A percentile compares a stretch with the other conserved stretches of the same genome.
Conservation (phyloP, 2,113 vertebrate species). For the Equus przewalskii region DNA sequence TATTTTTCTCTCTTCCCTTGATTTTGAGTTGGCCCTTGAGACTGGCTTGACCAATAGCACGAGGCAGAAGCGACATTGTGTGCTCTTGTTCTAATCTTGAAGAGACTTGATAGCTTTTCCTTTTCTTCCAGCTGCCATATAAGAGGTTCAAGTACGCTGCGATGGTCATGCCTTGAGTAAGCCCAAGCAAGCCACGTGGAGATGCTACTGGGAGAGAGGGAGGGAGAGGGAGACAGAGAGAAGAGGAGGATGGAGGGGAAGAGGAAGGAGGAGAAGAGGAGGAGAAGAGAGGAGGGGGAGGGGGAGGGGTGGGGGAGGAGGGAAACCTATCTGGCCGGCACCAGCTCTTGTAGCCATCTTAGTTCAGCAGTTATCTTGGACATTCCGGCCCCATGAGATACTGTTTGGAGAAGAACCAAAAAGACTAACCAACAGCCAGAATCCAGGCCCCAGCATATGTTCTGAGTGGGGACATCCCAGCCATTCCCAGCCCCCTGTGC, state of each 20-base stretch:
- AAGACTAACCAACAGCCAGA: background rate
- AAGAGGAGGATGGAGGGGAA: too few species aligned
- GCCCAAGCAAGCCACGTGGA: background rate
- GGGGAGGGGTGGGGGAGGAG: background rate
- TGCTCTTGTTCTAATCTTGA: background rate
- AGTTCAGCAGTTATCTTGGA: background rate
- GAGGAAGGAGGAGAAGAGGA: too few species aligned
- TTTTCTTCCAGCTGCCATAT: background rate
- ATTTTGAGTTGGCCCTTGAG: background rate
- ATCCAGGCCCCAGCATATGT: background rate
- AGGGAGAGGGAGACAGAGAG: too few species aligned
- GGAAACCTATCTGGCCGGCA: background rate
- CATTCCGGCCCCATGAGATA: background rate
- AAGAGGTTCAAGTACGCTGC: background rate
- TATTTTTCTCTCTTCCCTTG: background rate
- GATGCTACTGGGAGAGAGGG: background rate
- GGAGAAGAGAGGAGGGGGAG: background rate
- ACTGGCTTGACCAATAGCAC: background rate
- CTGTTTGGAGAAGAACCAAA: slow-evolving; percentile 19
- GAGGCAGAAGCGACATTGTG: fast-evolving
- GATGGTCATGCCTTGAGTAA: background rate
- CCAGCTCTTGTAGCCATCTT: background rate
- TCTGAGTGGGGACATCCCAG: background rate
- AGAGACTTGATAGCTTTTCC: background rate
- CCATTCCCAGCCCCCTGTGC: background rate